Conservation (phyloP, 2,797 vertebrate genomes). For the Periparus ater region DNA sequence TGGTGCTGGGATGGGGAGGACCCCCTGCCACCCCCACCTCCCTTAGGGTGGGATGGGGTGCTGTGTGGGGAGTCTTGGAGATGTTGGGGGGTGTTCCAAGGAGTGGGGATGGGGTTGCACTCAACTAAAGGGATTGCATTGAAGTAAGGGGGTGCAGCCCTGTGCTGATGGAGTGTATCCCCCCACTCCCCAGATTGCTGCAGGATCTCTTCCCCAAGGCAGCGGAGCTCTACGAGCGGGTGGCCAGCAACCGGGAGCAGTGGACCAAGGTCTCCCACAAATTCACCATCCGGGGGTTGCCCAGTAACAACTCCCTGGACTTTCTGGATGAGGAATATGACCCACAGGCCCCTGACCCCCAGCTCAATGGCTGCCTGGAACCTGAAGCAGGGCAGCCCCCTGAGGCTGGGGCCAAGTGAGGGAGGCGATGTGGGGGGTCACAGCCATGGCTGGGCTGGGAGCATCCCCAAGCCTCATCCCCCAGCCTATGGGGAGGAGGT, state of each 20-base stretch:
- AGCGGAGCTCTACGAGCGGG: constrained; percentile 88
- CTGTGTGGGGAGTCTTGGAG: background rate
- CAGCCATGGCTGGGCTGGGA: background rate
- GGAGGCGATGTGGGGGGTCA: background rate
- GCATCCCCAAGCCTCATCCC: background rate
- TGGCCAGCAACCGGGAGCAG: constrained; percentile 93
- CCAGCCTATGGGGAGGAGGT: background rate
- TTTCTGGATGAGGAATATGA: constrained; percentile 95
- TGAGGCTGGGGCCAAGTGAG: constrained; percentile 57
- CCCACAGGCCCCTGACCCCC: constrained; percentile 79
- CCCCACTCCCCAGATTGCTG: constrained; percentile 80
- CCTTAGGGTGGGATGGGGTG: background rate
- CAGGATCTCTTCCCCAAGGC: constrained; percentile 91
- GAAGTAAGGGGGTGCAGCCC: background rate
- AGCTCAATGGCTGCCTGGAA: constrained; percentile 85
- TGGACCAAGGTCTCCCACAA: constrained; percentile 98
- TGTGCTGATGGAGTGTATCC: background rate
- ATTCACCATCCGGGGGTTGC: constrained; percentile 94
- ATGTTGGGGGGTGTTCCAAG: fast-evolving
- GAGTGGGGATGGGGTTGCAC: background rate
- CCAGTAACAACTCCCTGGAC: constrained; percentile 97
- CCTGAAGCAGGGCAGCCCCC: background rate
- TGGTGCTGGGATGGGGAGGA: background rate
- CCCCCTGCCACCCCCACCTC: background rate
- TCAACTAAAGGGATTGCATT: background rate